These are phyloP conservation scores for Teleogryllus occipitalis DNA, from an alignment of 1,140 invertebrate species.

Conservation along the genomic window DNA sequence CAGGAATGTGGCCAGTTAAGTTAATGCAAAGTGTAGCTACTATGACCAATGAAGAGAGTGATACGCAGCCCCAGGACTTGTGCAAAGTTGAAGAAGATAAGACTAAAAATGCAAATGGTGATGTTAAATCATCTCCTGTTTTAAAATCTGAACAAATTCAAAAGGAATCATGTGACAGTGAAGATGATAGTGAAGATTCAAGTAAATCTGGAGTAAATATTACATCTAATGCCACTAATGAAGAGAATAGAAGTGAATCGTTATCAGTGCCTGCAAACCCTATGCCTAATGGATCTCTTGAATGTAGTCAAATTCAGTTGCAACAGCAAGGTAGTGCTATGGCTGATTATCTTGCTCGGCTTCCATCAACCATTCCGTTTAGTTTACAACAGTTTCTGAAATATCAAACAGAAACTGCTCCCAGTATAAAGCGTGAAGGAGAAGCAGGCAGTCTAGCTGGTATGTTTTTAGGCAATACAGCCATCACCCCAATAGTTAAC, in stretches of 20 bases:
- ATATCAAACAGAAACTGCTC: conserved; percentile 12
- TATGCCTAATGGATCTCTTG: not conserved
- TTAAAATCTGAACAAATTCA: not conserved
- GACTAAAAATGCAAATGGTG: not conserved
- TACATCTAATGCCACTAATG: not conserved
- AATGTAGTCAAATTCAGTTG: conserved; percentile 13
- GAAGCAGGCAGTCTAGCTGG: not conserved
- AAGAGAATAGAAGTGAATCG: not conserved
- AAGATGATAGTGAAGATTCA: conserved; percentile 10
- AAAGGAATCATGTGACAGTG: conserved; percentile 11
- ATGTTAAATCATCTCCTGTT: not conserved
- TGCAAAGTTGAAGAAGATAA: conserved; percentile 11
- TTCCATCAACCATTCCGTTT: not conserved
- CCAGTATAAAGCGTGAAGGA: not conserved
- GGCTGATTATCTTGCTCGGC: conserved; percentile 12
- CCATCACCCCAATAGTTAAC: not conserved
- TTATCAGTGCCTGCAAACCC: not conserved
- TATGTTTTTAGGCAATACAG: not conserved
- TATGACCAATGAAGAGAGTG: conserved; percentile 6
- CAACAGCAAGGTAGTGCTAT: conserved; percentile 11
- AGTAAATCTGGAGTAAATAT: conserved; percentile 8
- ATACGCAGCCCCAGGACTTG: not conserved
- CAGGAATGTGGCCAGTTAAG: conserved; percentile 14
- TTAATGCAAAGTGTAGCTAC: conserved; percentile 17
- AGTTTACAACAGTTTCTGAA: conserved; percentile 14